A percentile compares a stretch with the other conserved stretches of the same genome.
phyloP scores from a whole-genome alignment of 2,113 vertebrate species.

The Glaucomys volans region DNA sequence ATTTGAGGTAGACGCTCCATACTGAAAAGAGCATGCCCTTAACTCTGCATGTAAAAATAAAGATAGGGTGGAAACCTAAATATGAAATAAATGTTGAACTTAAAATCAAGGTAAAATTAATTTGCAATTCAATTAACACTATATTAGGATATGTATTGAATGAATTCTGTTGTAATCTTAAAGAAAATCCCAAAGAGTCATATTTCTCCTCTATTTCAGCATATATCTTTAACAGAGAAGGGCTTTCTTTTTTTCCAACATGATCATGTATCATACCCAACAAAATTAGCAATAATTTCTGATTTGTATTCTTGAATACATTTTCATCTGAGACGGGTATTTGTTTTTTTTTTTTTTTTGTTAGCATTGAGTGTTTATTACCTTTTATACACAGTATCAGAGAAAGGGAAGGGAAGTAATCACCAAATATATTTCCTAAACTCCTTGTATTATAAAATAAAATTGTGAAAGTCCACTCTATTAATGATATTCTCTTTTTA shows the following conservation, averaged over 20 bases:
- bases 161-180: background rate
- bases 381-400: background rate
- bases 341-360: too few relatives aligned
- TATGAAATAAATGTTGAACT: conserved; percentile 14
- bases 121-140: background rate
- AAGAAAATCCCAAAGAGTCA: conserved; percentile 4
- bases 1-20: background rate
- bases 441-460: conserved; percentile 19
- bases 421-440: conserved; percentile 28
- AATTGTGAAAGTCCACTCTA: background rate
- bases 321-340: background rate
- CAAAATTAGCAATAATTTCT: conserved; percentile 47
- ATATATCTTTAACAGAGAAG: background rate
- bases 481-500: background rate
- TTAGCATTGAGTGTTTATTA: background rate
- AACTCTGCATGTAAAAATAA: background rate
- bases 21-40: background rate
- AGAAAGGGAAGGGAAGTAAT: background rate
- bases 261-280: background rate
- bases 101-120: conserved; percentile 43
- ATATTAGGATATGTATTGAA: background rate
- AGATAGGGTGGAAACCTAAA: background rate
- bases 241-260: background rate
- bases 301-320: background rate
- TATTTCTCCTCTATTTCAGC: conserved; percentile 14